Conservation (phyloP, 2,888 invertebrate species). For the Drosophila cracens region DNA sequence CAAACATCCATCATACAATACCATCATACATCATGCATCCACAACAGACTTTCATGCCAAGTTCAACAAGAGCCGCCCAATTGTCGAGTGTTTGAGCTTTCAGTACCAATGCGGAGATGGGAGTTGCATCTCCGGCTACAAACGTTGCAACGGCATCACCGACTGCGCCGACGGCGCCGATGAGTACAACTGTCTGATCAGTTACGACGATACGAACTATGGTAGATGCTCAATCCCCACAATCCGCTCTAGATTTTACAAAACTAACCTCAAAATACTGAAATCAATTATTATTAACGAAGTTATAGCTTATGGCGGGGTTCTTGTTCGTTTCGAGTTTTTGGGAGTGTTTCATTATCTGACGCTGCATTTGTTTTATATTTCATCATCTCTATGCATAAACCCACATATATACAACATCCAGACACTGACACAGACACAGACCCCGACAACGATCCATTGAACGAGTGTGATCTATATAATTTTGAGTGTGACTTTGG, state of each 20-base stretch:
- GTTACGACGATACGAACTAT: slow-evolving; percentile 83
- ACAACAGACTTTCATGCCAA: slow-evolving; percentile 80
- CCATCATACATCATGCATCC: slow-evolving; percentile 29
- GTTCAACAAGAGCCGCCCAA: slow-evolving; percentile 80
- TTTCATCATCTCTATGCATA: slow-evolving; percentile 34
- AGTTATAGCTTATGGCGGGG: neutral
- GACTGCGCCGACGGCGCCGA: slow-evolving; percentile 88
- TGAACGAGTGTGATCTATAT: slow-evolving; percentile 82
- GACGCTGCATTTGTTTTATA: slow-evolving; percentile 34
- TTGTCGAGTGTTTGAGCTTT: slow-evolving; percentile 82
- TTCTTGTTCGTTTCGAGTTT: neutral
- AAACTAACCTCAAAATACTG: slow-evolving; percentile 13
- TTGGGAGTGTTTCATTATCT: slow-evolving; percentile 6
- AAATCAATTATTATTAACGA: neutral
- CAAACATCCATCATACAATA: slow-evolving; percentile 20
- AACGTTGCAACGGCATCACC: slow-evolving; percentile 86
- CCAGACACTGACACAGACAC: slow-evolving; percentile 52
- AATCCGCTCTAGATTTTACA: neutral
- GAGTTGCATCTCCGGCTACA: slow-evolving; percentile 87
- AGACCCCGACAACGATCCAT: slow-evolving; percentile 58
- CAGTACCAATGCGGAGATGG: slow-evolving; percentile 89
- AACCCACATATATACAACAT: slow-evolving; percentile 30
- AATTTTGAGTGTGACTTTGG: slow-evolving; percentile 84
- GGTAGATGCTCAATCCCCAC: slow-evolving; percentile 59
- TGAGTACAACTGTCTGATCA: slow-evolving; percentile 86